Evolutionary conservation across 2,113 vertebrate species (phyloP), one percentile per base, ranked within the genome.

Genomic region (Oreochromis spilurus): DNA sequence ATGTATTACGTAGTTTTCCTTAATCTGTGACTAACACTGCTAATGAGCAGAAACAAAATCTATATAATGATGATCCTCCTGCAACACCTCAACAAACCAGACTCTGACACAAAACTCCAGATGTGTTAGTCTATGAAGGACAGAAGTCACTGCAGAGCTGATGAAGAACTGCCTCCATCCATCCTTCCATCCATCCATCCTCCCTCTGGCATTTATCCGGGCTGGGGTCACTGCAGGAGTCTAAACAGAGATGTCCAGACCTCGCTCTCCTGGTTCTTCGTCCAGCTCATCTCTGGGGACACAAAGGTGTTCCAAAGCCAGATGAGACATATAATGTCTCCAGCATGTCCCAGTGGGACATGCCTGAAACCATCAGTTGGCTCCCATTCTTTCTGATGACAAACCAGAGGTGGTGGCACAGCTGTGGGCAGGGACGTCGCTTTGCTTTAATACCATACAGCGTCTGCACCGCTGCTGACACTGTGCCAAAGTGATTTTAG

Each of bases 221-320:
- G 62, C 0, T 40, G 11, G 17, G 65, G 65, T 40, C n/a, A 21
- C 11, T 5, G 7, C 58, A 62, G 2, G 16, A 34, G 1, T 67
- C 62, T 40, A 40, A 67, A 21, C 3, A 40, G 36, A 40, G 36
- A 43, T 24, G 62, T 11, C 36, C 62, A 21, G 65, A 14, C 65
- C 65, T 43, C n/a, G 2, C 0, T 43, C 36, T 2, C 62, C 36
- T 0, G 4, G 36, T 40, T 5, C 11, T 38, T 40, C 0, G 34
- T 14, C 62, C 62, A 43, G 62, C 40, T 70, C 1, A 70, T 40
- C n/a, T 14, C 36, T 9, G 36, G 19, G 34, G 34, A 67, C 62
- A 67, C 62, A 2, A 8, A 67, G 34, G 11, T 2, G 4, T 67
- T 40, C 1, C 19, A 38, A 67, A 67, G 65, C n/a, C 65, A 70